Evolutionary conservation across 2,113 vertebrate genomes (phyloP).

Genomic region (Gallinago paraguaiae): DNA sequence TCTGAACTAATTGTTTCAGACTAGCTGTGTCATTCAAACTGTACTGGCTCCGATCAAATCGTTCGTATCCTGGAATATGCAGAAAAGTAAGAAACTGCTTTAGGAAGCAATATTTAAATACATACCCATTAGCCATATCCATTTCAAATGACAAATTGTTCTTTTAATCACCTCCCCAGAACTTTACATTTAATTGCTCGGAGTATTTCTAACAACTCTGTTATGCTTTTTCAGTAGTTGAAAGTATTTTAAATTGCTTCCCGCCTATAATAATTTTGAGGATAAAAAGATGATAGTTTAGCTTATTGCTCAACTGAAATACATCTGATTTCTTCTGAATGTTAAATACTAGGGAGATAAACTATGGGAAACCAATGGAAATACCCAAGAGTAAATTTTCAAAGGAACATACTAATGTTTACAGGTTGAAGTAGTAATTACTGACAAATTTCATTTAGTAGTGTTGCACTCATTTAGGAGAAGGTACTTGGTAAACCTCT

Average conservation of each 20-base stretch:
- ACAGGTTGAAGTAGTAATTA: neutral
- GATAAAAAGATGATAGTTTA: constrained; percentile 21
- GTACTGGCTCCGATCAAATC: neutral
- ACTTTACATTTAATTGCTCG: constrained; percentile 59
- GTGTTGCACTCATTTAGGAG: neutral
- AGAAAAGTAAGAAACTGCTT: constrained; percentile 42
- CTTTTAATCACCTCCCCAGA: constrained; percentile 63
- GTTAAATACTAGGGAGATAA: neutral
- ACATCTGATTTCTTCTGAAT: constrained; percentile 11
- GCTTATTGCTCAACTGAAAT: constrained; percentile 3
- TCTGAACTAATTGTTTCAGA: constrained; percentile 42
- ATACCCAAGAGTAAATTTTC: neutral
- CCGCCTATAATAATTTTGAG: constrained; percentile 41
- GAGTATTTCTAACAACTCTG: constrained; percentile 48
- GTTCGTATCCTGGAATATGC: neutral
- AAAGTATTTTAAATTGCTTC: constrained; percentile 54
- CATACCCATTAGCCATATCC: constrained; percentile 47
- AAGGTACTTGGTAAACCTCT: neutral
- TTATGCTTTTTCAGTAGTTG: constrained; percentile 34
- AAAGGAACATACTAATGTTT: neutral
- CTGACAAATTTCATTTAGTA: neutral
- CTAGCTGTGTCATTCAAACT: neutral
- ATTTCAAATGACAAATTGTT: constrained; percentile 64
- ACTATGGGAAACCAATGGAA: constrained; percentile 4
- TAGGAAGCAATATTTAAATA: constrained; percentile 65